A percentile compares a stretch with the other conserved stretches of the same genome.
These are phyloP conservation scores for Sarcophaga bullata DNA, from an alignment of 1,140 invertebrate genomes.

Conservation along the genomic window DNA sequence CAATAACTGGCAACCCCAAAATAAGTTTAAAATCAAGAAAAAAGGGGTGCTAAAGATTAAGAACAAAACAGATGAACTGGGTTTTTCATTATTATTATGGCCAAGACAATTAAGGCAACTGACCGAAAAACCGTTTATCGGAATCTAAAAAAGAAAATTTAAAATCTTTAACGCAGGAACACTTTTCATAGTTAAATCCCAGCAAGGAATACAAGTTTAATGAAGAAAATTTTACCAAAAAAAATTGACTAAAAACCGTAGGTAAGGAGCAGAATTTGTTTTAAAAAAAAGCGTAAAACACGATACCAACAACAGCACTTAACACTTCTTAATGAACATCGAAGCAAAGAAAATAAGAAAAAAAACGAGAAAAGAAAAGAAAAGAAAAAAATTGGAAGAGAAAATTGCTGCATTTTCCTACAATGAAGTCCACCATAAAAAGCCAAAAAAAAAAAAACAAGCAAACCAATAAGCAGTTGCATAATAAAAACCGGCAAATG, in stretches of 20 bases:
- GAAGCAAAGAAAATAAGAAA: not conserved
- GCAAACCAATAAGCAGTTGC: not conserved
- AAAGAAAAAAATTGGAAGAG: not conserved
- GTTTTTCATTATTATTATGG: slow-evolving; percentile 9
- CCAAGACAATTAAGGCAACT: slow-evolving; percentile 22
- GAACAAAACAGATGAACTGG: not conserved
- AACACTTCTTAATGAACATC: not conserved
- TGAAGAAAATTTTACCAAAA: too few relatives aligned
- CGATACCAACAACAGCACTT: not conserved
- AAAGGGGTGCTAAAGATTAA: too few relatives aligned
- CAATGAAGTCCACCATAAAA: not conserved
- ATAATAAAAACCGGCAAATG: not conserved
- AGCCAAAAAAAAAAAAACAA: too few relatives aligned
- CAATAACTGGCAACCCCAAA: too few relatives aligned
- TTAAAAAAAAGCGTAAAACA: not conserved
- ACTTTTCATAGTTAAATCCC: not conserved
- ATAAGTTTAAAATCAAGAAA: too few relatives aligned
- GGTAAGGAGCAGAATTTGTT: not conserved
- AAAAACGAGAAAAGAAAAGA: too few relatives aligned
- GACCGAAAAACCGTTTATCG: not conserved
- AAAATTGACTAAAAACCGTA: not conserved
- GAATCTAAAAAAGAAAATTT: not conserved
- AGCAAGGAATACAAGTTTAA: not conserved
- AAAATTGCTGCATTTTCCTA: too few relatives aligned
- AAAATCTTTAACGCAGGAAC: not conserved